Conservation (phyloP, 2,888 invertebrate species). For the Zygogramma bicolorata region DNA sequence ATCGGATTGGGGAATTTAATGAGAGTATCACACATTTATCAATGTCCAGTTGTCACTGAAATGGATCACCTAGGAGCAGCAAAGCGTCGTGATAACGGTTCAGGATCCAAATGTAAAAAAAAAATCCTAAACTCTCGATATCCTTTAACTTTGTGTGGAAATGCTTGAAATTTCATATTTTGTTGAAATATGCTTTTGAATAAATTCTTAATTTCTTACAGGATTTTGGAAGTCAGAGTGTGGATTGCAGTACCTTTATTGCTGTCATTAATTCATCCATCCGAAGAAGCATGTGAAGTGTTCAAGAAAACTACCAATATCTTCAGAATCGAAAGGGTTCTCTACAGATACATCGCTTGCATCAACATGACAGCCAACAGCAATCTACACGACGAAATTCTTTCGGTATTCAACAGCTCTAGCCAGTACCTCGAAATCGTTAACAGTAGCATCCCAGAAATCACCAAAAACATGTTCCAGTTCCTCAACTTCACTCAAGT, state of each 20-base stretch:
- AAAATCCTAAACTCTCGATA: no score
- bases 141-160: no score
- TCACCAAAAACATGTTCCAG: conserved; percentile 27
- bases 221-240: neutral
- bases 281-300: conserved; percentile 28
- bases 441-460: conserved; percentile 31
- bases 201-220: neutral
- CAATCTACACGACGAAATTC: conserved; percentile 19
- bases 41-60: no score
- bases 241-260: conserved; percentile 2
- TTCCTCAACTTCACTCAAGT: conserved; percentile 26
- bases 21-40: no score
- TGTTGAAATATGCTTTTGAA: no score
- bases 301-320: conserved; percentile 16
- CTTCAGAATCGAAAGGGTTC: conserved; percentile 21
- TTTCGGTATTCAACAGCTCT: conserved; percentile 14
- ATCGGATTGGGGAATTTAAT: no score
- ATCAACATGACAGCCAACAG: conserved; percentile 24
- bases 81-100: no score
- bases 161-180: no score
- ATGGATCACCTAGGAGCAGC: no score
- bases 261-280: neutral
- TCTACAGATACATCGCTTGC: conserved; percentile 31
- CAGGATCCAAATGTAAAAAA: no score
- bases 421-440: conserved; percentile 16